A percentile compares a stretch with the other conserved stretches of the same genome.
Conservation (phyloP, 2,888 invertebrate genomes). For the Sesamia inferens region DNA sequence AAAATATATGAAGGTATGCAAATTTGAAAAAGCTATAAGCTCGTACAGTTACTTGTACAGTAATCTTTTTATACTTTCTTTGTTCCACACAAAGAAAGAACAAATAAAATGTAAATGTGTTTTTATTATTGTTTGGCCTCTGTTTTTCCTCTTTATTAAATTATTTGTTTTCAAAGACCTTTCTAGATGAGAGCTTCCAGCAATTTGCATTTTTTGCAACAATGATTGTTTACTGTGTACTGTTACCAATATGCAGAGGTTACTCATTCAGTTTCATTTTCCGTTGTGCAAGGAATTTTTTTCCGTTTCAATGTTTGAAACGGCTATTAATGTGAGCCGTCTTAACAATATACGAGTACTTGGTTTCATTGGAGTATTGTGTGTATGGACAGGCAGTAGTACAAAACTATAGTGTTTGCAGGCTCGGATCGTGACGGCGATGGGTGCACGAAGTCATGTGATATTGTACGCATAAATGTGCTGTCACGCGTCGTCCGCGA, state of each 20-base stretch:
- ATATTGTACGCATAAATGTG: slow-evolving; percentile 76
- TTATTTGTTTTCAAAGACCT: slow-evolving; percentile 42
- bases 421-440: slow-evolving; percentile 76
- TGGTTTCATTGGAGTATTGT: slow-evolving; percentile 55
- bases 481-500: slow-evolving; percentile 78
- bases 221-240: slow-evolving; percentile 2
- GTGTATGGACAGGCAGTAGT: slow-evolving; percentile 58
- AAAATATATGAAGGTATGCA: slow-evolving; percentile 16
- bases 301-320: slow-evolving; percentile 53
- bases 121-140: slow-evolving; percentile 27
- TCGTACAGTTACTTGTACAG: slow-evolving; percentile 28
- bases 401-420: slow-evolving; percentile 60
- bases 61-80: slow-evolving; percentile 38
- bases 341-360: slow-evolving; percentile 52
- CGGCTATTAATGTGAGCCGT: slow-evolving; percentile 44
- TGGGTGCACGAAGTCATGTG: slow-evolving; percentile 77
- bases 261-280: slow-evolving; percentile 22
- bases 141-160: slow-evolving; percentile 41
- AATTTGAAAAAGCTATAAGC: slow-evolving; percentile 23
- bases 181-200: slow-evolving; percentile 34
- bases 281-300: slow-evolving; percentile 23
- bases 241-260: slow-evolving; percentile 3
- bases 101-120: slow-evolving; percentile 52
- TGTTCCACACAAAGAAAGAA: slow-evolving; percentile 25
- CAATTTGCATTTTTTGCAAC: slow-evolving; percentile 40